phyloP scores from a whole-genome alignment of 1,140 invertebrate species.

The Drosophila bocqueti region DNA sequence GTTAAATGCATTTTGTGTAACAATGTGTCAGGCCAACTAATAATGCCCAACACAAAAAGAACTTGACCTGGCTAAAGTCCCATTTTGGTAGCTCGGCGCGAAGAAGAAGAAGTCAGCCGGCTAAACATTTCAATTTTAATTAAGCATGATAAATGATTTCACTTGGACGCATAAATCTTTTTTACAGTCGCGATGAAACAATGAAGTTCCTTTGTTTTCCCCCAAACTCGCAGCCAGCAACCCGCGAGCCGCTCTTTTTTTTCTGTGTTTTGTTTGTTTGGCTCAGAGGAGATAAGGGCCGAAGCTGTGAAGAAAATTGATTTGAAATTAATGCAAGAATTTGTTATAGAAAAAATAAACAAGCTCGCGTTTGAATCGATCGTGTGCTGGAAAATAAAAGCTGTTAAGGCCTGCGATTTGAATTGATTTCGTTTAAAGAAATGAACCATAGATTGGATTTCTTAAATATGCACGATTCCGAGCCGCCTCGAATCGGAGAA shows the following conservation, averaged over 20 bases:
- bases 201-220: slow-evolving; percentile 79
- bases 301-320: slow-evolving; percentile 84
- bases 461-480: slow-evolving; percentile 47
- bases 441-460: slow-evolving; percentile 52
- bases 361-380: slow-evolving; percentile 78
- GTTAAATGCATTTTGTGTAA: slow-evolving; percentile 83
- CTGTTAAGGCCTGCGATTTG: slow-evolving; percentile 74
- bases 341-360: slow-evolving; percentile 84
- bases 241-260: slow-evolving; percentile 25
- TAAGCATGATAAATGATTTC: slow-evolving; percentile 85
- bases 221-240: slow-evolving; percentile 37
- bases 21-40: slow-evolving; percentile 74
- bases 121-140: slow-evolving; percentile 85
- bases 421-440: slow-evolving; percentile 81
- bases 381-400: slow-evolving; percentile 62
- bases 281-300: slow-evolving; percentile 46
- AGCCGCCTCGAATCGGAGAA: slow-evolving; percentile 32
- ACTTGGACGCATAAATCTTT: slow-evolving; percentile 84
- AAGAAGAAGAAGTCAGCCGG: slow-evolving; percentile 64
- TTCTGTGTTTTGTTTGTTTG: slow-evolving; percentile 29
- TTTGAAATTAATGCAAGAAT: slow-evolving; percentile 85
- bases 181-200: slow-evolving; percentile 82
- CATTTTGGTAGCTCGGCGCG: slow-evolving; percentile 45
- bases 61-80: slow-evolving; percentile 49
- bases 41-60: slow-evolving; percentile 49